These are phyloP conservation scores for Calephelis nemesis DNA, from an alignment of 1,140 invertebrate genomes.

Conservation along the genomic window DNA sequence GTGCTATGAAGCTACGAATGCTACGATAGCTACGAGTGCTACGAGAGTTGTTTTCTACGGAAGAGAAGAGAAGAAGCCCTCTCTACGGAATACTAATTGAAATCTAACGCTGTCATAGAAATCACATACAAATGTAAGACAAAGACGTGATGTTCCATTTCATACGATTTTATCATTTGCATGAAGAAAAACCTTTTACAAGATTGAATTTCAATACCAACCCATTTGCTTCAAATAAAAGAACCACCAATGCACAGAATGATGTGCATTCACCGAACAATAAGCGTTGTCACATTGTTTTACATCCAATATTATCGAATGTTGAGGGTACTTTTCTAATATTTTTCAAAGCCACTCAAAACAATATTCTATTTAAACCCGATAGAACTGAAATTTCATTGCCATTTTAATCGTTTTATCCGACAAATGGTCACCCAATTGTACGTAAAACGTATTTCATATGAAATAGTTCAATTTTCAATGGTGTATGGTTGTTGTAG, in stretches of 20 bases:
- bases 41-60: too few species aligned
- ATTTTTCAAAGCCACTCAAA: background rate
- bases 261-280: constrained; percentile 4
- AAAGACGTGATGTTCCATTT: background rate
- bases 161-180: background rate
- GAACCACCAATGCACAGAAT: background rate
- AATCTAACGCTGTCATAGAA: background rate
- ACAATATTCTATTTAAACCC: background rate
- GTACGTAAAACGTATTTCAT: constrained; percentile 27
- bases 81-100: background rate
- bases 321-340: constrained; percentile 10
- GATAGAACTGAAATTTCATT: background rate
- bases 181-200: background rate
- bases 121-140: too few species aligned
- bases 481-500: constrained; percentile 30
- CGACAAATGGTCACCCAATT: constrained; percentile 27
- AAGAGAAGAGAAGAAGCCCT: too few species aligned
- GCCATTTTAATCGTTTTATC: constrained; percentile 6
- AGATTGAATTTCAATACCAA: background rate
- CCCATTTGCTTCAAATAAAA: background rate
- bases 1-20: too few species aligned
- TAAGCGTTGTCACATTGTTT: constrained; percentile 11
- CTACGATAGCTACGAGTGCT: too few species aligned
- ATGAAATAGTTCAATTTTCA: constrained; percentile 31
- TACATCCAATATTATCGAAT: constrained; percentile 13